A percentile compares a stretch with the other conserved stretches of the same genome.
Evolutionary conservation across 2,888 invertebrate species (phyloP).

Genomic region (Zelleria hepariella): DNA sequence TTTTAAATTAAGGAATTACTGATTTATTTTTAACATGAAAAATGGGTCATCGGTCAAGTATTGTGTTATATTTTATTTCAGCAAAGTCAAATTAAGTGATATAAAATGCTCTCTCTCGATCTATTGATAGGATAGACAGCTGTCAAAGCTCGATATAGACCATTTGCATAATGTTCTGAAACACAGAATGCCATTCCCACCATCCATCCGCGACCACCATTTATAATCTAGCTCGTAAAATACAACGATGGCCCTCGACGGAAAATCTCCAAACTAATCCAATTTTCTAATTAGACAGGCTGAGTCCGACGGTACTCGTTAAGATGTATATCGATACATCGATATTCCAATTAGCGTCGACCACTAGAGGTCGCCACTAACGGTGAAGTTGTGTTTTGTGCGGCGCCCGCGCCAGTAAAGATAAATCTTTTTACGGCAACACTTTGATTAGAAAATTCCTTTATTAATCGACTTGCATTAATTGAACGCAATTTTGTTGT

Average conservation of each 20-base stretch:
- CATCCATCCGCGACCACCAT: neutral
- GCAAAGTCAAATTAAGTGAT: too few relatives aligned
- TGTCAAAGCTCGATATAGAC: too few relatives aligned
- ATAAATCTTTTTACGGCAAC: constrained; percentile 63
- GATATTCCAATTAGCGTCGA: constrained; percentile 37
- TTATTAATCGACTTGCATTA: constrained; percentile 55
- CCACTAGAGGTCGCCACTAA: constrained; percentile 35
- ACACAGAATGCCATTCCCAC: neutral
- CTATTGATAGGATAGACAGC: too few relatives aligned
- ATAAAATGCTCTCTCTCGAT: too few relatives aligned
- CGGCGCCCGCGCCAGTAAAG: constrained; percentile 30
- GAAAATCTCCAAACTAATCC: neutral
- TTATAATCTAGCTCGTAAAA: neutral
- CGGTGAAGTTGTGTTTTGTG: constrained; percentile 19
- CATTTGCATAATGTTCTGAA: too few relatives aligned
- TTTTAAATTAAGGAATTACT: too few relatives aligned
- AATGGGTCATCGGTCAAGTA: too few relatives aligned
- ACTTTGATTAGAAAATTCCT: constrained; percentile 66
- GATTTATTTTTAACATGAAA: too few relatives aligned
- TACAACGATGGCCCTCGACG: neutral
- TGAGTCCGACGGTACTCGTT: neutral
- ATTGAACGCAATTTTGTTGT: constrained; percentile 41
- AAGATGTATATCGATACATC: constrained; percentile 26
- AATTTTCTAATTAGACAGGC: neutral
- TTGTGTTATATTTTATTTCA: too few relatives aligned